phyloP scores from a whole-genome alignment of 2,888 invertebrate genomes.

The Gasteruption jaculator region DNA sequence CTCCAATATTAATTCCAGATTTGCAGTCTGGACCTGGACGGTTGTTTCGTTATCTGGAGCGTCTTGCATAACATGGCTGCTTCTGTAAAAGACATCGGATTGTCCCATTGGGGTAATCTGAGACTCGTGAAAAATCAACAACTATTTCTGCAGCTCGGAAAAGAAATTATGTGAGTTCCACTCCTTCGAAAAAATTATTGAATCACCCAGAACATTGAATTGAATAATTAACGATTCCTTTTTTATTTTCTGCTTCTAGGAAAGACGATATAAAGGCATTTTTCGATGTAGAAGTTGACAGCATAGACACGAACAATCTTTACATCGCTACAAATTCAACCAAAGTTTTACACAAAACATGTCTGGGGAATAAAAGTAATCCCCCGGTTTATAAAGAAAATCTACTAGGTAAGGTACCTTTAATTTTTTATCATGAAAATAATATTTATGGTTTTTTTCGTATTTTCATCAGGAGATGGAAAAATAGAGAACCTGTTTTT shows the following conservation, averaged over 20 bases:
- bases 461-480: too few relatives aligned
- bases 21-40: slow-evolving; percentile 55
- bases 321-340: slow-evolving; percentile 54
- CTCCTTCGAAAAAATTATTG: slow-evolving; percentile 17
- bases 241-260: slow-evolving; percentile 19
- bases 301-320: slow-evolving; percentile 49
- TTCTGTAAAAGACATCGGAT: slow-evolving; percentile 40
- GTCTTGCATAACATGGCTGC: slow-evolving; percentile 45
- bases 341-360: slow-evolving; percentile 49
- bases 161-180: slow-evolving; percentile 20
- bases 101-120: slow-evolving; percentile 50
- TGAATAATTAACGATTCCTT: too few relatives aligned
- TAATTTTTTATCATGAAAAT: too few relatives aligned
- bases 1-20: slow-evolving; percentile 41
- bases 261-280: slow-evolving; percentile 31
- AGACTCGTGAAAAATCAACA: slow-evolving; percentile 51
- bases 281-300: slow-evolving; percentile 51
- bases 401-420: slow-evolving; percentile 31
- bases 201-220: too few relatives aligned
- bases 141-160: slow-evolving; percentile 34
- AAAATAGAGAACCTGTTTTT: too few relatives aligned
- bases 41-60: slow-evolving; percentile 54
- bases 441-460: too few relatives aligned
- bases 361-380: slow-evolving; percentile 39
- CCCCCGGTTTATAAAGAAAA: slow-evolving; percentile 35